phyloP scores from a whole-genome alignment of 2,888 invertebrate genomes.

The Branchellion lobata region DNA sequence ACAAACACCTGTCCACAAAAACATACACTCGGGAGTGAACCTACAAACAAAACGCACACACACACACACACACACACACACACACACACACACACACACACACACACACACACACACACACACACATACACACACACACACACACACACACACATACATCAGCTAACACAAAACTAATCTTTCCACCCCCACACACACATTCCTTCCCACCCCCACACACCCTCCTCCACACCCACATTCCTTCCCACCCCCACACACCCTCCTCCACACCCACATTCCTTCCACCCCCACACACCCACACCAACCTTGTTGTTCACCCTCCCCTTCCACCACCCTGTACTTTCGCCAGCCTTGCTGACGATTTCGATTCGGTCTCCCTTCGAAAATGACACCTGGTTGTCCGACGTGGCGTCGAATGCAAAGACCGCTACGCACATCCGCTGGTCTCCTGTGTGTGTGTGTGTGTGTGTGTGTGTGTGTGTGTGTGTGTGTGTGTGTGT shows the following conservation, averaged over 20 bases:
- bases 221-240: not conserved
- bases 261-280: not conserved
- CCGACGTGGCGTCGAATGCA: slow-evolving; percentile 1
- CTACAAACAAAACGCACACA: too few relatives aligned
- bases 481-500: too few relatives aligned
- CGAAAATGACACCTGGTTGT: slow-evolving; percentile 18
- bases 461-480: too few relatives aligned
- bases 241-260: not conserved
- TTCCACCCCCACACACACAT: not conserved
- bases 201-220: not conserved
- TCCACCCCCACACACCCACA: too few relatives aligned
- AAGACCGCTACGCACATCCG: slow-evolving; percentile 12
- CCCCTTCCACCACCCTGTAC: slow-evolving; percentile 33
- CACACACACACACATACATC: too few relatives aligned
- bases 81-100: too few relatives aligned
- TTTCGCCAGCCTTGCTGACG: slow-evolving; percentile 14
- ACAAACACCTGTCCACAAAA: too few relatives aligned
- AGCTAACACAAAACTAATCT: too few relatives aligned
- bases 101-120: too few relatives aligned
- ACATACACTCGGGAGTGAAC: too few relatives aligned
- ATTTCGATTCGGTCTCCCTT: slow-evolving; percentile 24
- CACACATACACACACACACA: too few relatives aligned
- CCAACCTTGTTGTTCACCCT: slow-evolving; percentile 27
- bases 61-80: too few relatives aligned
- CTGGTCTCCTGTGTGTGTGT: slow-evolving; percentile 7